Evolutionary conservation across 2,888 invertebrate genomes (phyloP), one percentile per base, ranked within the genome.

Genomic region (Limnephilus lunatus): DNA sequence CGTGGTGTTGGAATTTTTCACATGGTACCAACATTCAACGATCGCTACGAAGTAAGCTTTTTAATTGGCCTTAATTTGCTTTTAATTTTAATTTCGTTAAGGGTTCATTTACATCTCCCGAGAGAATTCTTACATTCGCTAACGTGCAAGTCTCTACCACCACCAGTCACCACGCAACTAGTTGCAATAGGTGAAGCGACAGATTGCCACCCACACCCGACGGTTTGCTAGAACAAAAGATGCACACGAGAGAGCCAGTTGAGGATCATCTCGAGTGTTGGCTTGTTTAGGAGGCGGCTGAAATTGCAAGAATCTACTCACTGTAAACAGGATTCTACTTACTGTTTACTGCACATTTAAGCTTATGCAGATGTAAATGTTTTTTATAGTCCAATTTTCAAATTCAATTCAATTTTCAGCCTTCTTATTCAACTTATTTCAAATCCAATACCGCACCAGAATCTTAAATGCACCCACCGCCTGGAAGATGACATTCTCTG

Each of bases 211-310:
- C 68, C 68, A 68, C 68, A 25, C 68, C 68, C 68, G 89, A 44
- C 35, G 91, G 83, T 90, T 90, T 87, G 90, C 88, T 81, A 80
- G 89, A 89, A 92, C 92, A 92, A 92, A 92, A 91, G 92, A 90
- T 83, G 86, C 90, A 86, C 91, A 68, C 80, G 89, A 91, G 91
- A 87, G 91, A 82, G 88, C 44, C 85, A 86, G 86, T 88, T 90
- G 80, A 82, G 85, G 25, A 68, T 68, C 83, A 83, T 31, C 92
- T 83, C 53, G 44, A 89, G 85, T 82, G 91, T 81, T 91, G 85
- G 44, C 83, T 90, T 89, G 92, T 92, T 90, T 83, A 85, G 85
- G 44, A 85, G 35, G 81, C 83, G 30, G 32, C 81, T 83, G 11
- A 11, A 91, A 89, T 53, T 44, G 31, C 32, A 31, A 31, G 31